These are phyloP conservation scores for Xenops minutus DNA, from an alignment of 2,797 vertebrate species.

Conservation along the genomic window DNA sequence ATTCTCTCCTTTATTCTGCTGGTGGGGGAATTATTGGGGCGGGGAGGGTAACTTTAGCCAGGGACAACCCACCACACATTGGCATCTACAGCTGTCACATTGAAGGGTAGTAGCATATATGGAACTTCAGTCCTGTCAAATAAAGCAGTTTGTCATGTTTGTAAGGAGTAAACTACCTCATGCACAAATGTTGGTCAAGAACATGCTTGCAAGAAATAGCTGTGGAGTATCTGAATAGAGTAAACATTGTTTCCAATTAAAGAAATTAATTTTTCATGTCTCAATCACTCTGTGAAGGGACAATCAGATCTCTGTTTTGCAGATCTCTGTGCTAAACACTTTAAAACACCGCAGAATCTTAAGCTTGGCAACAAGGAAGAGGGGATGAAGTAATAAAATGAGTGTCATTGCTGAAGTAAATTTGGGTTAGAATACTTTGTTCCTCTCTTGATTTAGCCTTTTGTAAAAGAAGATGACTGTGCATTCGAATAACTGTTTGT, in stretches of 20 bases:
- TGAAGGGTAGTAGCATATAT: not conserved
- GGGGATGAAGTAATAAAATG: not conserved
- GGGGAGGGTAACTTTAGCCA: accelerated
- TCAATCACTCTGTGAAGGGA: not conserved
- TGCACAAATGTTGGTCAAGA: not conserved
- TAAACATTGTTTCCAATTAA: not conserved
- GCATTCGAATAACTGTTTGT: not conserved
- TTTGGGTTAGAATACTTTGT: not conserved
- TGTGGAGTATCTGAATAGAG: not conserved
- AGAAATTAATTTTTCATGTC: not conserved
- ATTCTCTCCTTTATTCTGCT: not conserved
- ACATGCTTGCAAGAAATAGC: not conserved
- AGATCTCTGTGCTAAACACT: not conserved
- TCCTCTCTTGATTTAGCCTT: not conserved
- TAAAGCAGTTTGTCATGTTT: not conserved
- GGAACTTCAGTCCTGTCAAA: not conserved
- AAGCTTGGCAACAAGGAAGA: not conserved
- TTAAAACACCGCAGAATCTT: not conserved
- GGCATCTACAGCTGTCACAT: not conserved
- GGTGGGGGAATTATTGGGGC: not conserved
- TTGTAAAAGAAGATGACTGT: not conserved
- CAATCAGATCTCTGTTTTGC: not conserved
- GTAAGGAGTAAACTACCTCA: not conserved
- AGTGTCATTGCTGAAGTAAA: not conserved
- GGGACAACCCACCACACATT: not conserved